Evolutionary conservation across 2,888 invertebrate genomes (phyloP).

Genomic region (Trachelus stipa): DNA sequence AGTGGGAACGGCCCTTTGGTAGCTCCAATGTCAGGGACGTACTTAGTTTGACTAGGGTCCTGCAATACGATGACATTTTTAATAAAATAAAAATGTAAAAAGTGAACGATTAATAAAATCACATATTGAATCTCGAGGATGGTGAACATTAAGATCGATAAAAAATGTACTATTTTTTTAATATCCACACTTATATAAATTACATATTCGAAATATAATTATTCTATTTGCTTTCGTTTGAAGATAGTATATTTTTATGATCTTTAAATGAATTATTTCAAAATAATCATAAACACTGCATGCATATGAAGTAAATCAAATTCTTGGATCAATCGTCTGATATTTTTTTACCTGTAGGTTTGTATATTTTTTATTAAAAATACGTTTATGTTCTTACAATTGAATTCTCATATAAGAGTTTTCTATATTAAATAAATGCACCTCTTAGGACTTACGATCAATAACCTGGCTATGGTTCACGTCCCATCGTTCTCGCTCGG

Average conservation of each 20-base stretch:
- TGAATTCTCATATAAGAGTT: too few relatives aligned
- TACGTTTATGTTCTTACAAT: background rate
- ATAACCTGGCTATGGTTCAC: background rate
- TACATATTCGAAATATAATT: background rate
- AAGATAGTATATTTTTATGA: background rate
- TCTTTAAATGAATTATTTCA: background rate
- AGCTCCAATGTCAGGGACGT: constrained; percentile 11
- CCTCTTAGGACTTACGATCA: background rate
- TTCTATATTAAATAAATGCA: background rate
- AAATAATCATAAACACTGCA: background rate
- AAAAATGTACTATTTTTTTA: background rate
- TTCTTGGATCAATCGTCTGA: background rate
- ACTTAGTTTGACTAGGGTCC: background rate
- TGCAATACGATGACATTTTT: background rate
- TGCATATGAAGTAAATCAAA: background rate
- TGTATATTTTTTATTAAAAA: background rate
- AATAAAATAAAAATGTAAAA: background rate
- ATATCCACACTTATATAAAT: background rate
- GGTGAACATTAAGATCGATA: background rate
- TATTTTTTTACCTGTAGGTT: background rate
- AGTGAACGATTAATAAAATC: background rate
- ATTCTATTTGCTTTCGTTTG: background rate
- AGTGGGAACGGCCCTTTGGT: constrained; percentile 20
- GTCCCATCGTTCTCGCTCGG: background rate
- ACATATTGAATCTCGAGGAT: background rate